Evolutionary conservation across 2,797 vertebrate genomes (phyloP), one percentile per base, ranked within the genome.

Genomic region (Nannoperca australis): DNA sequence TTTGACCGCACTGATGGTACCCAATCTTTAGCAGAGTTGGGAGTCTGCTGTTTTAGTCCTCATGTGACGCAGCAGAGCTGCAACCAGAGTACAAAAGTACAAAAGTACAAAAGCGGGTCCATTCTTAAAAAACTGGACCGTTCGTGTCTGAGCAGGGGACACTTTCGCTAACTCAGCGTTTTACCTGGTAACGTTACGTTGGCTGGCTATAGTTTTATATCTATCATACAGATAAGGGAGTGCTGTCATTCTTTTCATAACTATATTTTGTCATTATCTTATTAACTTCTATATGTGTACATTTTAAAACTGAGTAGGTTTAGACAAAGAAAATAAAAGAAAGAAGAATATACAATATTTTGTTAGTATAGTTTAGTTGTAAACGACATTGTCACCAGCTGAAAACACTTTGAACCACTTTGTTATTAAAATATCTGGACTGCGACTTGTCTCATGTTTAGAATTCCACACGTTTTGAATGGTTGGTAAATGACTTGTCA

Each of bases 1-100:
- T 24, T 47, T 5, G 7, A 32, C 45, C 61, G 42, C 61, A 32
- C 53, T 27, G 42, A 44, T 65, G 60, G 51, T 18, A 58, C 42
- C 6, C 18, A 20, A 55, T 86, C 40, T 85, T 72, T 71, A 72
- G 76, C 56, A 44, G 69, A 67, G 67, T 51, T 63, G 73, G 45
- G n/a, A 58, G 66, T 82, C 44, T 67, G 49, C n/a, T 32, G 50
- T 42, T 61, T 49, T 69, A n/a, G 61, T 61, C 45, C 22, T 78
- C 69, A 62, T 78, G 70, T 85, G 64, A 83, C 45, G 38, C 22
- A 68, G 53, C 56, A 68, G 40, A 32, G 55, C 11, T 36, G 42
- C 18, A 24, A 47, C 32, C 34, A 30, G 68, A 42, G n/a, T n/a
- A n/a, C n/a, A n/a, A n/a, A n/a, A n/a, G n/a, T n/a, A n/a, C n/a